These are phyloP conservation scores for Limenitis camilla DNA, from an alignment of 2,888 invertebrate genomes.

Conservation along the genomic window DNA sequence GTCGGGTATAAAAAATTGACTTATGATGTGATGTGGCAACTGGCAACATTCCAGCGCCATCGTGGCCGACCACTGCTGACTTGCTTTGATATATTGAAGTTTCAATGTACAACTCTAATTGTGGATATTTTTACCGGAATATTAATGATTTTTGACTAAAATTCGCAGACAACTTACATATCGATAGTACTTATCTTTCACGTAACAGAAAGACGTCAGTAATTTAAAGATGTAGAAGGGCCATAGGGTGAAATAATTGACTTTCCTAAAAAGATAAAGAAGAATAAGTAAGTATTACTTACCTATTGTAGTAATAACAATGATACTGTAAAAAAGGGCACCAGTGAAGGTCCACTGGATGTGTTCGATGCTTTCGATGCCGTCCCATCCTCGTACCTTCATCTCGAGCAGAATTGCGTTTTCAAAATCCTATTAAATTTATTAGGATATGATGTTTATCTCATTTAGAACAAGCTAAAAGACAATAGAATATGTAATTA, in stretches of 20 bases:
- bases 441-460: neutral
- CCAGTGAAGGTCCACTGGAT: constrained; percentile 91
- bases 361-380: constrained; percentile 77
- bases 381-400: constrained; percentile 93
- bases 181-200: too few species aligned
- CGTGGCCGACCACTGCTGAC: neutral
- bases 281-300: constrained; percentile 40
- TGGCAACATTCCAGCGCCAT: constrained; percentile 23
- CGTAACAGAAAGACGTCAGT: too few species aligned
- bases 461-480: too few species aligned
- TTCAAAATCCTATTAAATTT: constrained; percentile 53
- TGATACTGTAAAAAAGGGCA: constrained; percentile 94
- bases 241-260: too few species aligned
- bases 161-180: too few species aligned
- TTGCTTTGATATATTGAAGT: constrained; percentile 21
- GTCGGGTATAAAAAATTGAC: constrained; percentile 30
- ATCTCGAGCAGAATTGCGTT: constrained; percentile 84
- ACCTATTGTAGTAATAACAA: constrained; percentile 97
- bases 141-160: neutral
- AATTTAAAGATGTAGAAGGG: too few species aligned
- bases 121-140: constrained; percentile 15
- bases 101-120: constrained; percentile 15
- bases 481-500: too few species aligned
- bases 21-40: constrained; percentile 16
- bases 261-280: too few species aligned